A percentile compares a stretch with the other conserved stretches of the same genome.
These are phyloP conservation scores for Valencia hispanica DNA, from an alignment of 2,797 vertebrate genomes.

Conservation along the genomic window DNA sequence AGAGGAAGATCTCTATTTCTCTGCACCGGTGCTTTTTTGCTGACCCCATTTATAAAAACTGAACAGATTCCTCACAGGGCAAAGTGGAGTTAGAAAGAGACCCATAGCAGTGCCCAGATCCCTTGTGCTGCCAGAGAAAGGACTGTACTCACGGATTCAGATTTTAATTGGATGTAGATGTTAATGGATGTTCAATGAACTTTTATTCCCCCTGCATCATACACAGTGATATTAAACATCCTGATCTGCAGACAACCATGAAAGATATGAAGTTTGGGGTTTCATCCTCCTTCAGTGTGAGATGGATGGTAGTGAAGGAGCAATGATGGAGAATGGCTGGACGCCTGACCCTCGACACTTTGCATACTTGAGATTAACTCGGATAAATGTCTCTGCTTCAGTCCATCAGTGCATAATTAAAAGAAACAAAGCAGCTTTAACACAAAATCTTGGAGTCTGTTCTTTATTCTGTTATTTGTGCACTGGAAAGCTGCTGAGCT, in stretches of 20 bases:
- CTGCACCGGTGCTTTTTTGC: slow-evolving; percentile 61
- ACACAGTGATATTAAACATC: slow-evolving; percentile 14
- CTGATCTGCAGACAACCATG: slow-evolving; percentile 13
- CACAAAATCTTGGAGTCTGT: slow-evolving; percentile 7
- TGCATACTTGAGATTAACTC: not conserved
- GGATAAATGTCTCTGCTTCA: not conserved
- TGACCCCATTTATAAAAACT: slow-evolving; percentile 76
- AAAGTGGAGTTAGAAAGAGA: slow-evolving; percentile 57
- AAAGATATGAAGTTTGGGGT: slow-evolving; percentile 20
- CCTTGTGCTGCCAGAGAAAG: slow-evolving; percentile 20
- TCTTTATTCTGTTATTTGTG: slow-evolving; percentile 12
- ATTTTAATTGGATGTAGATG: not conserved
- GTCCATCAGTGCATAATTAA: not conserved
- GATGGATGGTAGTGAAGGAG: slow-evolving; percentile 39
- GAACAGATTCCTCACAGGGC: slow-evolving; percentile 68
- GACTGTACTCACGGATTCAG: not conserved
- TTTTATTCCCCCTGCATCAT: not conserved
- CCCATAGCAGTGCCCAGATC: slow-evolving; percentile 36
- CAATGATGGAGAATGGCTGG: slow-evolving; percentile 59
- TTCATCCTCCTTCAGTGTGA: slow-evolving; percentile 30
- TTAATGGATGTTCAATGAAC: not conserved
- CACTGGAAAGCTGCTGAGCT: slow-evolving; percentile 12
- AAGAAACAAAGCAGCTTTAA: slow-evolving; percentile 6
- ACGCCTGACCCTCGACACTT: slow-evolving; percentile 3
- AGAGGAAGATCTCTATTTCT: slow-evolving; percentile 52